These are phyloP conservation scores for Leuciscus waleckii DNA, from an alignment of 2,797 vertebrate species.

Conservation along the genomic window DNA sequence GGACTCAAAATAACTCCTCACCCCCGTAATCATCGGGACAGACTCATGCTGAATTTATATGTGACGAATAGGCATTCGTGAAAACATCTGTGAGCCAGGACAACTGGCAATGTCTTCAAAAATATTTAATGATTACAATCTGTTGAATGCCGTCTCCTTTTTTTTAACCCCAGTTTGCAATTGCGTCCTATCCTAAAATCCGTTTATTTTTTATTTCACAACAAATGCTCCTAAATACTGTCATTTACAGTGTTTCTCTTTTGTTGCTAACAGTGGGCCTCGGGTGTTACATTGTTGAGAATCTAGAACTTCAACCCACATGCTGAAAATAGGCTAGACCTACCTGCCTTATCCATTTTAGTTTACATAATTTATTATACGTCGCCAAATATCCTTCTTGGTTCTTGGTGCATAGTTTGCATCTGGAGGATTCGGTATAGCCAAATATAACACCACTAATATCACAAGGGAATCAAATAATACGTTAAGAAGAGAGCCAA, in stretches of 20 bases:
- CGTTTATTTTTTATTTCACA: neutral
- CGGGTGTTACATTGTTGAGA: neutral
- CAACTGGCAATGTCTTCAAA: conserved; percentile 52
- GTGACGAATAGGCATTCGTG: conserved; percentile 7
- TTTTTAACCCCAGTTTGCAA: neutral
- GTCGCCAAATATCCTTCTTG: neutral
- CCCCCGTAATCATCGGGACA: neutral
- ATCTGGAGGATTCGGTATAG: conserved; percentile 16
- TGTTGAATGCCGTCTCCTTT: conserved; percentile 26
- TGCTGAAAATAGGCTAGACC: neutral
- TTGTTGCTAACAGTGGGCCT: neutral
- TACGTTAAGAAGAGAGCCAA: neutral
- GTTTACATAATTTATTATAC: neutral
- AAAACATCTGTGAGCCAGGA: conserved; percentile 49
- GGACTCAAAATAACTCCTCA: conserved; percentile 19
- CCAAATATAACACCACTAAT: conserved; percentile 11
- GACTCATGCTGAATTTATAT: neutral
- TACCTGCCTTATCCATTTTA: conserved; percentile 18
- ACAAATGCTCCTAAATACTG: neutral
- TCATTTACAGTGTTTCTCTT: neutral
- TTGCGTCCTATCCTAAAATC: neutral
- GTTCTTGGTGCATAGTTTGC: neutral
- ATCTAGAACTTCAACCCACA: neutral
- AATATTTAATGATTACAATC: conserved; percentile 49
- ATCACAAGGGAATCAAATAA: conserved; percentile 1